Evolutionary conservation across 2,888 invertebrate genomes (phyloP), one percentile per base, ranked within the genome.

Genomic region (Magallana nippona): DNA sequence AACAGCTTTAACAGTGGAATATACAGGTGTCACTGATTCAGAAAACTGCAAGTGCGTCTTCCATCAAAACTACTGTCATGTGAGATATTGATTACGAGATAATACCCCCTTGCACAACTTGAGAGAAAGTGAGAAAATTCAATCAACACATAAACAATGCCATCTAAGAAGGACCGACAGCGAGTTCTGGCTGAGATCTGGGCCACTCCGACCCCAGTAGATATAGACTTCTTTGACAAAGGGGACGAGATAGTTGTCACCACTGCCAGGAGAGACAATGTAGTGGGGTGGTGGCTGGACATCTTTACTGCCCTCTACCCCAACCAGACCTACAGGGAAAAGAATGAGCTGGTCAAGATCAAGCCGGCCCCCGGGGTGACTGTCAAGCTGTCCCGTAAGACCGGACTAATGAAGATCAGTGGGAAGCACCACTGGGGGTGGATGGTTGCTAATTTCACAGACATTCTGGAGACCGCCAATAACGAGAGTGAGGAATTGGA

Each of bases 381-480:
- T 3, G 82, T 93, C 17, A 92, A 92, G 81, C 86, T 93, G 13
- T 92, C 92, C 85, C 92, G 91, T 83, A 86, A 89, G 17, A 90
- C 90, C 2, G 89, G 90, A 5, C 89, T 91, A 0, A 87, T 92
- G 90, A 90, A 90, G 82, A 88, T 92, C 1, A 87, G 88, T 15
- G 93, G 93, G 10, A 91, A 91, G 79, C 89, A 91, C 80, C 92
- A 92, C 86, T 90, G 92, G 91, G 87, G 88, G 0, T 93, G 93
- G 93, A 89, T 93, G 86, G 89, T 92, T 10, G 91, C 92, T 78
- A 91, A 91, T 77, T 92, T 93, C 84, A 90, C 89, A 1, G 89
- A 89, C 71, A 89, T 93, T n/a, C 87, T 93, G 63, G 92, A 93
- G 83, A 88, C 91, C 58, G 92, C 91, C 0, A 92, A 91, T 78